These are phyloP conservation scores for Brachionus plicatilis DNA, from an alignment of 1,140 invertebrate genomes.

Conservation along the genomic window DNA sequence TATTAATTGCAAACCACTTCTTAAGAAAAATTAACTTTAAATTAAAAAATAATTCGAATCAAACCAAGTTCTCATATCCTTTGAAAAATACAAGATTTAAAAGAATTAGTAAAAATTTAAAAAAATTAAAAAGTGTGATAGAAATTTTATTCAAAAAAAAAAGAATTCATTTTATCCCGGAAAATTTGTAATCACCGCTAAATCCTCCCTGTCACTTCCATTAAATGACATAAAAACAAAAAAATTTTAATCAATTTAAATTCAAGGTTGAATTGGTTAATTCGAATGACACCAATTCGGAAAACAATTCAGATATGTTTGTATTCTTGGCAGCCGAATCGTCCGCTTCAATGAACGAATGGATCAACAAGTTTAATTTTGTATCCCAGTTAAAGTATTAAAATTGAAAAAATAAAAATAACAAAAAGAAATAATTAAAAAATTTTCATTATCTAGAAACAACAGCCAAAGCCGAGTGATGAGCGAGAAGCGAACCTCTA, in stretches of 20 bases:
- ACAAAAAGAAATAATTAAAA: not conserved
- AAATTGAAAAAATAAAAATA: not conserved
- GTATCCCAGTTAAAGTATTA: conserved; percentile 29
- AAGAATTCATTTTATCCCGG: no score
- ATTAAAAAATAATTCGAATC: no score
- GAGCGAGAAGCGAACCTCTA: conserved; percentile 5
- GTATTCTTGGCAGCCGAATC: conserved; percentile 29
- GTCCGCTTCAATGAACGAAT: not conserved
- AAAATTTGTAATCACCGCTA: no score
- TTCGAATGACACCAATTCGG: not conserved
- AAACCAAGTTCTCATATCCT: no score
- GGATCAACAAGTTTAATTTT: conserved; percentile 40
- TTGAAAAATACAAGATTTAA: no score
- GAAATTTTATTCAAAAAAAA: no score
- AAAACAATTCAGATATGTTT: not conserved
- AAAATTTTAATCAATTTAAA: not conserved
- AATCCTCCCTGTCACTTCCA: not conserved
- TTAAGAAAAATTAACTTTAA: no score
- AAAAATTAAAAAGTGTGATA: no score
- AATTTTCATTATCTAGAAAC: not conserved
- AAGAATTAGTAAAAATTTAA: no score
- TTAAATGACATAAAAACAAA: not conserved
- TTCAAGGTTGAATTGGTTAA: not conserved
- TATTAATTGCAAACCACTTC: no score
- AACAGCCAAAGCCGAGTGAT: conserved; percentile 11